Evolutionary conservation across 2,888 invertebrate genomes (phyloP), one percentile per base, ranked within the genome.

Genomic region (Cotesia congregata): DNA sequence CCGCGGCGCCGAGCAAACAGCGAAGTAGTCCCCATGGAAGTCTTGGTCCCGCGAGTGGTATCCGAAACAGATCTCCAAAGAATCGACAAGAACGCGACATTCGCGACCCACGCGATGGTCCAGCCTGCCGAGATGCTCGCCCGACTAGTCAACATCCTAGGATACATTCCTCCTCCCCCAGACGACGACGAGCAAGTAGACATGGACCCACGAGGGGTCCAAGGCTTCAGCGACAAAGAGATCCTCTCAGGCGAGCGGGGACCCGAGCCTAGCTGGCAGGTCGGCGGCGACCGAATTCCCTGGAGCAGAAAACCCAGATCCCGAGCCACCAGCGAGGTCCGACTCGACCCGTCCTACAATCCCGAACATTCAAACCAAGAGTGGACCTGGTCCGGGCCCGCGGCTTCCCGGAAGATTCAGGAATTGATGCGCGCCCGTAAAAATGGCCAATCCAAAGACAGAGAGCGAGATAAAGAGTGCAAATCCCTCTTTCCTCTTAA

Each of bases 1-100:
- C 89, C 89, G 0, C 80, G 89, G 76, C 85, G 89, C 59, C 85
- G 89, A 2, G 89, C 89, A 1, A 89, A 89, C 74, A 89, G 89
- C 79, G 89, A 88, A 80, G 87, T 88, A 4, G 88, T 88, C 1
- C 88, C 87, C 4, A 79, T 83, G 83, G 89, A 89, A 80, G 81
- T 86, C 0, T 83, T 86, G 80, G 88, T 94, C 4, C 88, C 88
- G 5, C 91, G 94, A 75, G 93, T 94, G 72, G 93, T 94, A 80
- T 96, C 96, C 0, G 96, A 96, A 83, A 94, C 94, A 0, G 95
- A 96, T 88, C 90, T 96, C 67, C 92, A 93, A 77, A 92, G 93
- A 64, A 95, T 96, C 80, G 95, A 96, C 87, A 94, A 94, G 84
- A 93, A 94, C 81, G 93, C 93, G 79, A 96, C 96, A 0, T 95